Percentiles rank a stretch among this genome's conserved stretches.
phyloP scores from a whole-genome alignment of 1,140 invertebrate genomes.

The Chrysoperla carnea region DNA sequence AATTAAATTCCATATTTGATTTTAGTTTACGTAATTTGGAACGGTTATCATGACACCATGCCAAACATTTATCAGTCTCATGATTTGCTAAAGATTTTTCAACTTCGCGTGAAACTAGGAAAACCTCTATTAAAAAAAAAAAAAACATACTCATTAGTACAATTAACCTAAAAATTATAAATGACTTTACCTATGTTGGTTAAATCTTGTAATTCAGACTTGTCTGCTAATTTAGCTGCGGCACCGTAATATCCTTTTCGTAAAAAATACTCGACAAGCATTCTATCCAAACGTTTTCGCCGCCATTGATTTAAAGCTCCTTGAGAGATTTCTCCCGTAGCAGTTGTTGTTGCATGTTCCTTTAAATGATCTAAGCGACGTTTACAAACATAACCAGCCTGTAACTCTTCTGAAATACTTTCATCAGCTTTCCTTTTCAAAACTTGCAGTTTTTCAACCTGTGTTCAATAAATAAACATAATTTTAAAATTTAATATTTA shows the following conservation, averaged over 20 bases:
- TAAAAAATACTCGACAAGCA: conserved; percentile 94
- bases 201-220: conserved; percentile 66
- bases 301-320: conserved; percentile 64
- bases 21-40: conserved; percentile 88
- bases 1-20: conserved; percentile 78
- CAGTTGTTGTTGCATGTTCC: conserved; percentile 39
- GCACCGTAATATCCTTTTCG: conserved; percentile 89
- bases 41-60: conserved; percentile 95
- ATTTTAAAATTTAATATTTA: background rate
- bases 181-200: conserved; percentile 64
- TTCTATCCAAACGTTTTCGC: conserved; percentile 73
- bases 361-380: conserved; percentile 85
- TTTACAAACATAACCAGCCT: conserved; percentile 72
- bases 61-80: conserved; percentile 77
- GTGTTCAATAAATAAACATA: conserved; percentile 13
- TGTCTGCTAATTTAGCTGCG: conserved; percentile 68
- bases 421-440: conserved; percentile 90
- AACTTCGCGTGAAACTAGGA: conserved; percentile 78
- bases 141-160: background rate
- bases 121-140: conserved; percentile 46
- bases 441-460: conserved; percentile 70
- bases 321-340: conserved; percentile 18
- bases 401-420: conserved; percentile 77
- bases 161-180: too few species aligned
- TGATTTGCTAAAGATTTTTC: conserved; percentile 56